Evolutionary conservation across 2,888 invertebrate genomes (phyloP).

Genomic region (Eristalinus sepulchralis): DNA sequence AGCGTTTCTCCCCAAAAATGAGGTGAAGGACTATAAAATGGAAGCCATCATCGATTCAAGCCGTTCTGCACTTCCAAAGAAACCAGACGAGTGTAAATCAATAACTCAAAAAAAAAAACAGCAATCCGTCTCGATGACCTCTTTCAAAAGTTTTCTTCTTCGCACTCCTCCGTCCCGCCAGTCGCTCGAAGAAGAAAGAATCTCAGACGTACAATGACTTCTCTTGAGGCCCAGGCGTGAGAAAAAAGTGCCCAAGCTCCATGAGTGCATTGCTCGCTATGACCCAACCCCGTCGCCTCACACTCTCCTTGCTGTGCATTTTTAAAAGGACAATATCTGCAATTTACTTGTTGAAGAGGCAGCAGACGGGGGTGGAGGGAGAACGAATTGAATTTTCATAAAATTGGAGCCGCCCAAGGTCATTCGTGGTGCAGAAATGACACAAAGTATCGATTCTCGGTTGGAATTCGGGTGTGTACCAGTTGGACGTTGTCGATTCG

Average conservation of each 20-base stretch:
- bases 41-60: background rate
- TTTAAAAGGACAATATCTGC: constrained; percentile 39
- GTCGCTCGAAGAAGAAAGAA: background rate
- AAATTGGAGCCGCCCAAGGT: constrained; percentile 29
- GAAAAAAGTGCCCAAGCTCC: background rate
- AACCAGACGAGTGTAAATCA: constrained; percentile 6
- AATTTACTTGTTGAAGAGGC: constrained; percentile 42
- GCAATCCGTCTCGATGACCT: constrained; percentile 3
- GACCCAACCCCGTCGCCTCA: background rate
- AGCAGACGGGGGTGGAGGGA: background rate
- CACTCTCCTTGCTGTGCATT: constrained; percentile 13
- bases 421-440: constrained; percentile 4
- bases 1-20: background rate
- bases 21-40: background rate
- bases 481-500: background rate
- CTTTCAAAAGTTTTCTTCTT: constrained; percentile 15
- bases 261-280: constrained; percentile 39
- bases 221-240: constrained; percentile 28
- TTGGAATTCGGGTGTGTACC: background rate
- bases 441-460: constrained; percentile 15
- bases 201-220: constrained; percentile 44
- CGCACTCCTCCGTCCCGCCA: background rate
- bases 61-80: background rate
- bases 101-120: background rate
- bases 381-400: constrained; percentile 20